phyloP scores from a whole-genome alignment of 2,888 invertebrate genomes.

The Drosophila pseudotalamancana region DNA sequence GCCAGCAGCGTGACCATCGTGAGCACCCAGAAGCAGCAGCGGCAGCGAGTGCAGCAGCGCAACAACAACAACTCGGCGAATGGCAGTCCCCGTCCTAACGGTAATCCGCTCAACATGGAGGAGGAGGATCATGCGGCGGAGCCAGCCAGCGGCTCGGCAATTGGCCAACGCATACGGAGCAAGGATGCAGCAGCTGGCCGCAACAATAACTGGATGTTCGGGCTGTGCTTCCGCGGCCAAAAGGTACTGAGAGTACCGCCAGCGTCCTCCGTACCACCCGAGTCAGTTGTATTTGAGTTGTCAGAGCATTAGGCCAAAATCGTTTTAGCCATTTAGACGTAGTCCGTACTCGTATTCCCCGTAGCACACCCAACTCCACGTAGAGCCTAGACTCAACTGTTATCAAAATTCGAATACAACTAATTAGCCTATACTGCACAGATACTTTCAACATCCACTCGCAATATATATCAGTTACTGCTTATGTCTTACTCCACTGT shows the following conservation, averaged over 20 bases:
- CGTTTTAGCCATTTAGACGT: constrained; percentile 58
- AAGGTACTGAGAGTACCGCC: constrained; percentile 84
- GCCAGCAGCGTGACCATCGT: constrained; percentile 65
- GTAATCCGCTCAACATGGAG: not conserved
- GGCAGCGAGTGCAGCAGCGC: constrained; percentile 35
- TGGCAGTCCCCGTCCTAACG: not conserved
- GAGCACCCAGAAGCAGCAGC: constrained; percentile 57
- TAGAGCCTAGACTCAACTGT: constrained; percentile 9
- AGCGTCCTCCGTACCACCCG: constrained; percentile 83
- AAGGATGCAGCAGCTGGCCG: constrained; percentile 52
- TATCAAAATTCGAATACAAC: not conserved
- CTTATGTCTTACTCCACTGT: not conserved
- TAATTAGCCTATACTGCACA: not conserved
- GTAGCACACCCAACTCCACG: constrained; percentile 5
- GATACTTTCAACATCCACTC: not conserved
- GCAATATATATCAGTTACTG: not conserved
- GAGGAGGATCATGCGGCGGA: constrained; percentile 29
- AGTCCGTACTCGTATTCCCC: constrained; percentile 43
- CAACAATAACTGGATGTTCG: constrained; percentile 79
- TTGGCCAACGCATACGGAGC: constrained; percentile 47
- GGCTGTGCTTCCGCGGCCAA: constrained; percentile 83
- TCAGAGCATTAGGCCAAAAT: constrained; percentile 83
- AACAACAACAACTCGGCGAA: constrained; percentile 44
- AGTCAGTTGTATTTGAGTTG: constrained; percentile 85
- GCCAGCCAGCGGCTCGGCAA: constrained; percentile 24